A percentile compares a stretch with the other conserved stretches of the same genome.
These are phyloP conservation scores for Chironex yamaguchii DNA, from an alignment of 30 jellyfish, hydroid and myxozoan species.

Conservation along the genomic window DNA sequence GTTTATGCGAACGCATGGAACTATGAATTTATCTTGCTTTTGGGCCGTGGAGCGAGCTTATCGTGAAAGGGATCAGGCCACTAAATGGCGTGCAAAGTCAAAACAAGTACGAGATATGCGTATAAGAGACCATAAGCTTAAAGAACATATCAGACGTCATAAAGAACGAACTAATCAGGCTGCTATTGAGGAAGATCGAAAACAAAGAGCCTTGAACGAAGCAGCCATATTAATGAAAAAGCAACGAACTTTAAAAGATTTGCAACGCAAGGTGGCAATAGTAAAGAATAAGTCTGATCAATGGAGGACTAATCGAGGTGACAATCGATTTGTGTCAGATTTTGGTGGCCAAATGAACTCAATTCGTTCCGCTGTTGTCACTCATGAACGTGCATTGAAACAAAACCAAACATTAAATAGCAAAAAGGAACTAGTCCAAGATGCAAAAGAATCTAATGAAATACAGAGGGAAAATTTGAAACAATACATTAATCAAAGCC, in stretches of 20 bases:
- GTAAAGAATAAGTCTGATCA: neutral
- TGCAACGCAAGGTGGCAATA: constrained; percentile 18
- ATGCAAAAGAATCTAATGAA: neutral
- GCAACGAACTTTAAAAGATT: constrained; percentile 11
- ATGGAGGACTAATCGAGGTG: neutral
- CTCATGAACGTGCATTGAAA: constrained; percentile 15
- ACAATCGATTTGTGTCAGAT: constrained; percentile 43
- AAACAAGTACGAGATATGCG: constrained; percentile 38
- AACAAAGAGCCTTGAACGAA: neutral
- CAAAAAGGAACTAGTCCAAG: constrained; percentile 2
- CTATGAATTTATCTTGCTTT: constrained; percentile 78
- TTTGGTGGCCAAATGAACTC: constrained; percentile 66
- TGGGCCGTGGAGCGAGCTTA: constrained; percentile 90
- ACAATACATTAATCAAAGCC: constrained; percentile 53
- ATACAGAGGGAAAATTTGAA: constrained; percentile 62
- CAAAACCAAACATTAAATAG: neutral
- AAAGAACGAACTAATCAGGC: constrained; percentile 6
- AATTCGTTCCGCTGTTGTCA: constrained; percentile 53
- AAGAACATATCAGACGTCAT: neutral
- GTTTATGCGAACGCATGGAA: constrained; percentile 79
- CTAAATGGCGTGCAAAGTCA: constrained; percentile 6
- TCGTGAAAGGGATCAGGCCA: constrained; percentile 77
- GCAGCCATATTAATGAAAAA: neutral
- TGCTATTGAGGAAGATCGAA: neutral
- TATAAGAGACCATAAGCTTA: constrained; percentile 5